Conservation (phyloP, 2,888 invertebrate species). For the Odontocerum albicorne region DNA sequence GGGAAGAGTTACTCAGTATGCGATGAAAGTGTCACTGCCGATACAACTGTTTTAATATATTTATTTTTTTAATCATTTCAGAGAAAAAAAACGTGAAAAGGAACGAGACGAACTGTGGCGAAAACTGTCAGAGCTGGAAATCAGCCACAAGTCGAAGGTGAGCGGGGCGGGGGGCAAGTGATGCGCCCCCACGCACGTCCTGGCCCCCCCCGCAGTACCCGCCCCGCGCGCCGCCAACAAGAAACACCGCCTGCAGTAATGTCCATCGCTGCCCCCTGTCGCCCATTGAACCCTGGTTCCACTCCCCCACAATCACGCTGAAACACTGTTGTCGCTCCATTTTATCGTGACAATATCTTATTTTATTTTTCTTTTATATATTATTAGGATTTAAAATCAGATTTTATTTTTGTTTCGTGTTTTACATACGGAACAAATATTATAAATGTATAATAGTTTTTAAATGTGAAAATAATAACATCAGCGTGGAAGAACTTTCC, state of each 20-base stretch:
- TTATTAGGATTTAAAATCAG: too few relatives aligned
- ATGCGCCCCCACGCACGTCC: constrained; percentile 39
- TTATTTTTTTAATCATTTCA: too few relatives aligned
- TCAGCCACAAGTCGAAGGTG: constrained; percentile 61
- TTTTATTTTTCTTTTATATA: too few relatives aligned
- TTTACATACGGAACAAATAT: too few relatives aligned
- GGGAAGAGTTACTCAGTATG: too few relatives aligned
- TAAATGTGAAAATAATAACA: too few relatives aligned
- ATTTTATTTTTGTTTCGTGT: too few relatives aligned
- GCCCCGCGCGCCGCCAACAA: constrained; percentile 8
- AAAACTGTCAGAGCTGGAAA: constrained; percentile 87
- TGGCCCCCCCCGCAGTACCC: constrained; percentile 29
- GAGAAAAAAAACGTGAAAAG: constrained; percentile 94
- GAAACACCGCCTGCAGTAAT: constrained; percentile 18
- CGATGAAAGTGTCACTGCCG: too few relatives aligned
- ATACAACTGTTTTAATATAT: too few relatives aligned
- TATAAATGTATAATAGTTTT: too few relatives aligned
- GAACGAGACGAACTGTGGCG: constrained; percentile 98
- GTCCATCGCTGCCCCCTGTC: constrained; percentile 3
- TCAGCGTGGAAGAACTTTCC: too few relatives aligned
- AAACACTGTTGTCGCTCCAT: neutral
- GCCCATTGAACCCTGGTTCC: neutral
- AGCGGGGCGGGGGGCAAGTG: constrained; percentile 37
- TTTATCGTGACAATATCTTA: neutral
- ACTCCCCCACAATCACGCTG: constrained; percentile 36